Conservation (phyloP, 1,140 invertebrate species). For the Plodia interpunctella region DNA sequence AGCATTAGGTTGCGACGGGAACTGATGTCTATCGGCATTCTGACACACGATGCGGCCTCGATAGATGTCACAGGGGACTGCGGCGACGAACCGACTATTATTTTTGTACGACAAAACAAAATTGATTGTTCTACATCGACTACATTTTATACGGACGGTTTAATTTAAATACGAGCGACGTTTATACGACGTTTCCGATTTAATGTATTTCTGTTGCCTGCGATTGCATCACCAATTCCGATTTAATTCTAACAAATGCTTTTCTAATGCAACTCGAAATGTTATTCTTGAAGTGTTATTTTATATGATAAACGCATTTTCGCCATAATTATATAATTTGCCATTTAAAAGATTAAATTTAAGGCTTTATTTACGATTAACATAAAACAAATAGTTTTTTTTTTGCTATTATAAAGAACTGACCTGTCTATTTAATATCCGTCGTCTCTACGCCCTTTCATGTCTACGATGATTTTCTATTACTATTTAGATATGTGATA, state of each 20-base stretch:
- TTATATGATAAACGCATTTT: too few species aligned
- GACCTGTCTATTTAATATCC: too few species aligned
- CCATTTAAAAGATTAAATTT: too few species aligned
- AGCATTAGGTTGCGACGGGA: constrained; percentile 59
- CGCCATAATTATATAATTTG: too few species aligned
- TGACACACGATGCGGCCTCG: constrained; percentile 65
- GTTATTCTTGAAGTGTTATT: too few species aligned
- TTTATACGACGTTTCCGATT: not conserved
- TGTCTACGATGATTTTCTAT: too few species aligned
- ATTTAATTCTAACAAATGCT: not conserved
- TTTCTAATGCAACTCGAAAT: not conserved
- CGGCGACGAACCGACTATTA: constrained; percentile 59
- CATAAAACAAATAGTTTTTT: too few species aligned
- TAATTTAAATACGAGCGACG: constrained; percentile 38
- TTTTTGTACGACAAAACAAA: constrained; percentile 65
- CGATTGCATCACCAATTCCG: not conserved
- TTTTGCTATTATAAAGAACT: too few species aligned
- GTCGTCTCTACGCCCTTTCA: too few species aligned
- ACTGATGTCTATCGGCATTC: constrained; percentile 68
- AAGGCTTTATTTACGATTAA: too few species aligned
- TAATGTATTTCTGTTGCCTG: not conserved
- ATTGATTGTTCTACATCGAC: constrained; percentile 52
- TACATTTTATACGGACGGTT: constrained; percentile 39
- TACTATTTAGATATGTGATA: too few species aligned
- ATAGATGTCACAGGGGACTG: constrained; percentile 62